Evolutionary conservation across 2,888 invertebrate genomes (phyloP), one percentile per base, ranked within the genome.

Genomic region (Blomia tropicalis): DNA sequence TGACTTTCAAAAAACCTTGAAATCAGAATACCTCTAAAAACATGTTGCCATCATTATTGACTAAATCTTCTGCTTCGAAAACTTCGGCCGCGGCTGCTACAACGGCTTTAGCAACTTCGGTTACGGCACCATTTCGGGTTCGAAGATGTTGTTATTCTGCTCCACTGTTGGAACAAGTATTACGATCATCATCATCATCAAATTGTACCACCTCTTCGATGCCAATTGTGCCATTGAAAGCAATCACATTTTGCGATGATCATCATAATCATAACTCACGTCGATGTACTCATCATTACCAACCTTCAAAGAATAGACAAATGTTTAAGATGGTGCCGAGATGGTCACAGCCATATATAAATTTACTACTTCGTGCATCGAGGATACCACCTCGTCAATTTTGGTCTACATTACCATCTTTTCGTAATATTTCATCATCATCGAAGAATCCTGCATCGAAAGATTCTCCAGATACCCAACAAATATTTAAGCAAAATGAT

Each of bases 131-230:
- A 7, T 47, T 47, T 47, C 51, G 51, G 14, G 51, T 47, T 7
- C 51, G 51, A 11, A 7, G 51, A 47, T 47, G 51, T 27, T 47
- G 51, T n/a, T 47, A 47, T 27, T 47, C 51, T 22, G 51, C 51
- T 22, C 51, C 51, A 47, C 51, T 47, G 22, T 19, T 47, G 51
- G 51, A 47, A 27, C 51, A 47, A n/a, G 51, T 47, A n/a, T n/a
- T 47, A 14, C 51, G 51, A 47, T 7, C 51, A 47, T 47, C 51
- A 19, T 25, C 36, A 7, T 36, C 36, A 36, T n/a, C n/a, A n/a
- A n/a, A n/a, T n/a, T n/a, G n/a, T n/a, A 7, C 7, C 7, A 36
- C 36, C 7, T 36, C 7, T 36, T 36, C 51, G 51, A 47, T 14
- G 22, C 14, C 41, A 14, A 41, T 41, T n/a, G 41, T n/a, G 14